phyloP scores from a whole-genome alignment of 1,140 invertebrate species.

The Cydia pomonella region DNA sequence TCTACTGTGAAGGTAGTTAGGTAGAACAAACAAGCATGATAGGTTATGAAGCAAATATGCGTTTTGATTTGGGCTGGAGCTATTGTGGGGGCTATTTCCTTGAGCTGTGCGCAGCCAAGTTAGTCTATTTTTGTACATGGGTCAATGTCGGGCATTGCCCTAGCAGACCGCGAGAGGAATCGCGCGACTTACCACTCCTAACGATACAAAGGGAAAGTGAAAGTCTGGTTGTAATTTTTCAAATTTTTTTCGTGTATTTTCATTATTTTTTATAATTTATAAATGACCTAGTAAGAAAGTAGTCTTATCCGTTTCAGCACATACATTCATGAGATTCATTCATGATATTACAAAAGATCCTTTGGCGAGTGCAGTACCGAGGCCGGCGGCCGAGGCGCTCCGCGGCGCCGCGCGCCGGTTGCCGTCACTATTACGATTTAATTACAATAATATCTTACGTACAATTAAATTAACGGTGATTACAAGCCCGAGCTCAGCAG shows the following conservation, averaged over 20 bases:
- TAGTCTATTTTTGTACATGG: slow-evolving; percentile 57
- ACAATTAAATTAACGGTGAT: slow-evolving; percentile 80
- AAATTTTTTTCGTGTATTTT: slow-evolving; percentile 74
- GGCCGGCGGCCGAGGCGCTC: slow-evolving; percentile 72
- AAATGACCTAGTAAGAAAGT: slow-evolving; percentile 81
- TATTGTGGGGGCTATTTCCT: too few relatives aligned
- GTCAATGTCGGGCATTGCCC: slow-evolving; percentile 69
- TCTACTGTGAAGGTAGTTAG: too few relatives aligned
- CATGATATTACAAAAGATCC: slow-evolving; percentile 86
- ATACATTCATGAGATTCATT: slow-evolving; percentile 83
- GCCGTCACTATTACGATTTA: slow-evolving; percentile 77
- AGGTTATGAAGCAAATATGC: too few relatives aligned
- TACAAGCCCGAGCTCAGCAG: slow-evolving; percentile 76
- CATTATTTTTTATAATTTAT: slow-evolving; percentile 80
- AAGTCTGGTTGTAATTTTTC: slow-evolving; percentile 67
- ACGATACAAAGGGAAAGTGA: slow-evolving; percentile 37
- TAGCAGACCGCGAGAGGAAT: slow-evolving; percentile 24
- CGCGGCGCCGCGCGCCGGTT: slow-evolving; percentile 72
- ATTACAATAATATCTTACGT: slow-evolving; percentile 80
- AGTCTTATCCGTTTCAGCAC: slow-evolving; percentile 80
- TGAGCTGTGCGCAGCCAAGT: neutral
- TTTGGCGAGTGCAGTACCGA: slow-evolving; percentile 84
- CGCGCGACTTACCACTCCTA: neutral
- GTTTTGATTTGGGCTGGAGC: too few relatives aligned
- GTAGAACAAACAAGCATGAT: too few relatives aligned